Percentiles rank a stretch among this genome's conserved stretches.
Conservation (phyloP, 2,113 vertebrate species). For the Telmatochromis sp. region DNA sequence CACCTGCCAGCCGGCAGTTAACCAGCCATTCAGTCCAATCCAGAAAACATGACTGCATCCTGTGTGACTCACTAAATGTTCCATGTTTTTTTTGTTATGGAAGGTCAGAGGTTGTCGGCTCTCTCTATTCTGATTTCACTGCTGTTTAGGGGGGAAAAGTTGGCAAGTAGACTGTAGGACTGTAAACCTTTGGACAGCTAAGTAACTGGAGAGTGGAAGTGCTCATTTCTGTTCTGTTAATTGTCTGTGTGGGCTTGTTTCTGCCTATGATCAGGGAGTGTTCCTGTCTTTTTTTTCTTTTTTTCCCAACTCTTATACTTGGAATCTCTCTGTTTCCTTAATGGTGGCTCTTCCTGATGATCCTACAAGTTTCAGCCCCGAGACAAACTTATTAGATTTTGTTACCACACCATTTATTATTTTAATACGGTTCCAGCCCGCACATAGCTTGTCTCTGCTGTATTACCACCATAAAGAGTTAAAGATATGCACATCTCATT, state of each 20-base stretch:
- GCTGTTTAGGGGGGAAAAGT: neutral
- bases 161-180: neutral
- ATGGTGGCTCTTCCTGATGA: neutral
- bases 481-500: neutral
- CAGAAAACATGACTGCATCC: slow-evolving; percentile 26
- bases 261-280: neutral
- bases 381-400: neutral
- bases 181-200: slow-evolving; percentile 37
- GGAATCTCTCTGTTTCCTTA: neutral
- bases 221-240: neutral
- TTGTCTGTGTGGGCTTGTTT: neutral
- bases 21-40: neutral
- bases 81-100: slow-evolving; percentile 8
- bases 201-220: neutral
- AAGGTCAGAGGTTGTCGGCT: slow-evolving; percentile 36
- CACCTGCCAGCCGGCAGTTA: neutral
- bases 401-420: neutral
- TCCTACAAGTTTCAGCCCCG: neutral
- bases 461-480: neutral
- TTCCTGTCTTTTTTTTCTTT: neutral
- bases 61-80: slow-evolving; percentile 32
- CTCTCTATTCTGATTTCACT: slow-evolving; percentile 1
- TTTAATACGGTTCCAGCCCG: neutral
- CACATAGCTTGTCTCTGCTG: neutral
- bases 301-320: neutral